Evolutionary conservation across 2,797 vertebrate species (phyloP).

Genomic region (Gymnopithys bicolor): DNA sequence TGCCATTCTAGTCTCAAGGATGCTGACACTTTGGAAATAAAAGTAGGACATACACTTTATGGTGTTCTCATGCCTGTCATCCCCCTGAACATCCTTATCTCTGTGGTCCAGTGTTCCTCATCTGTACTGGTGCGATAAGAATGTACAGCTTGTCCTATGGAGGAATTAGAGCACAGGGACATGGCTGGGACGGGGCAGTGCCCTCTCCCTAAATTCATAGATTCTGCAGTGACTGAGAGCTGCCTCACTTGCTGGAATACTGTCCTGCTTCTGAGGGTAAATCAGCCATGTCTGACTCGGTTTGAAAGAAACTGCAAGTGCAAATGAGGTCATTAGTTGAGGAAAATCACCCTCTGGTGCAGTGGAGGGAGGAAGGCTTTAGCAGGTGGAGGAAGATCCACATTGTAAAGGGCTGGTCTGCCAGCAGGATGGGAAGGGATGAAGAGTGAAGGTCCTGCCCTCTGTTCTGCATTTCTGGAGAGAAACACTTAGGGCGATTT

Average conservation of each 20-base stretch:
- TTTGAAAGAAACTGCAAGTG: background rate
- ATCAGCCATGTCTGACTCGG: background rate
- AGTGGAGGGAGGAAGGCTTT: background rate
- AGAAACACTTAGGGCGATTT: background rate
- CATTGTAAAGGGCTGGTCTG: background rate
- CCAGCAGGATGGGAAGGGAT: background rate
- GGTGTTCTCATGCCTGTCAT: background rate
- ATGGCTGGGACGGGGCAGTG: background rate
- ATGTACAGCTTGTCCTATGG: accelerated
- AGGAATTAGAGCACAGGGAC: background rate
- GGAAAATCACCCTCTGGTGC: background rate
- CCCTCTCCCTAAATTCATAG: background rate
- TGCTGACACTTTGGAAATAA: background rate
- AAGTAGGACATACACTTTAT: background rate
- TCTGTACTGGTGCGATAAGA: background rate
- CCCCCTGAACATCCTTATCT: background rate
- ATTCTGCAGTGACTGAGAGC: background rate
- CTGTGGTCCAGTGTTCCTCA: background rate
- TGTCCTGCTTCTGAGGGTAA: background rate
- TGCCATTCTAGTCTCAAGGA: background rate
- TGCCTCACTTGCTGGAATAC: background rate
- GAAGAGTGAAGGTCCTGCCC: background rate
- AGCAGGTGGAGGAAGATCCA: background rate
- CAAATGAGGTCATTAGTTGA: background rate
- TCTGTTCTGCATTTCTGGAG: background rate